A percentile compares a stretch with the other conserved stretches of the same genome.
Evolutionary conservation across 2,797 vertebrate genomes (phyloP).

Genomic region (Enteromius mattozi): DNA sequence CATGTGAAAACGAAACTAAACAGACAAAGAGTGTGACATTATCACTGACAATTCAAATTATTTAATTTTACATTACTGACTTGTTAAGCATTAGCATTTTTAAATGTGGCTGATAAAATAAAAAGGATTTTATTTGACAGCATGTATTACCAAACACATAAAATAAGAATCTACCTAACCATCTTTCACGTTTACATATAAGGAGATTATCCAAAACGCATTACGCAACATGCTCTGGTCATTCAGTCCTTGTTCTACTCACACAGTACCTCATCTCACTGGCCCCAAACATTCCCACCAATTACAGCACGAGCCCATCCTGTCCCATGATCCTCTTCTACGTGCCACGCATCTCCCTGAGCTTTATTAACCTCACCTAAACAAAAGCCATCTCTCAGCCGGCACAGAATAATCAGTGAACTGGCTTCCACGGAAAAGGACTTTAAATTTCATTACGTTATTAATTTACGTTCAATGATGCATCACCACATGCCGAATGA

Average conservation of each 20-base stretch:
- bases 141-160: background rate
- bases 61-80: background rate
- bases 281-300: background rate
- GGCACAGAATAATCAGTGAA: background rate
- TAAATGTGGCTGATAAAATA: background rate
- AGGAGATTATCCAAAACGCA: constrained; percentile 35
- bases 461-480: background rate
- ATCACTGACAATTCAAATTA: background rate
- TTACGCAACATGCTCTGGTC: background rate
- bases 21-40: too few species aligned
- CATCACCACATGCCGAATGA: background rate
- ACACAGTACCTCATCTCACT: constrained; percentile 18
- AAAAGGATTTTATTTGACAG: background rate
- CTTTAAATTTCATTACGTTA: background rate
- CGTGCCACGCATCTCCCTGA: background rate
- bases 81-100: background rate
- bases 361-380: constrained; percentile 2
- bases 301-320: background rate
- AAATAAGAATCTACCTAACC: background rate
- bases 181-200: background rate
- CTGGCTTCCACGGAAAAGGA: background rate
- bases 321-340: constrained; percentile 10
- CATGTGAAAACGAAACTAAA: too few species aligned
- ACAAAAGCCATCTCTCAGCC: background rate
- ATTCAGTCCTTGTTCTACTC: constrained; percentile 17